phyloP scores from a whole-genome alignment of 2,113 vertebrate genomes.

The Gymnocephalus cernua region DNA sequence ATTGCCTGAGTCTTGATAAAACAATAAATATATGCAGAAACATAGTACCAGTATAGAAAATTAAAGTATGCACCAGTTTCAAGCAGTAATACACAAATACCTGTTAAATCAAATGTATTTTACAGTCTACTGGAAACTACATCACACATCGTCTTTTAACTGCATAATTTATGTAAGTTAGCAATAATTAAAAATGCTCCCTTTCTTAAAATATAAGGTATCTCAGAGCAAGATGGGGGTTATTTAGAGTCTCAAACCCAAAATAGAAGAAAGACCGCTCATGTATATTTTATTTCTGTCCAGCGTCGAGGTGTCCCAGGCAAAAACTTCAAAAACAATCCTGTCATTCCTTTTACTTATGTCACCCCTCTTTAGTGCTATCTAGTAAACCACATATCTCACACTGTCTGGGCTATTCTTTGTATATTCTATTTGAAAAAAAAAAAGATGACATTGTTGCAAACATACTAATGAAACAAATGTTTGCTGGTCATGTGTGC shows the following conservation, averaged over 20 bases:
- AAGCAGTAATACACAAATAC: neutral
- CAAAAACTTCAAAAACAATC: neutral
- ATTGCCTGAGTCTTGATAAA: neutral
- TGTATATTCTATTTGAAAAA: slow-evolving; percentile 3
- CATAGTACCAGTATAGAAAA: too few species aligned
- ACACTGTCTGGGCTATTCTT: neutral
- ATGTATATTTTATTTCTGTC: slow-evolving; percentile 43
- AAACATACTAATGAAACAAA: slow-evolving; percentile 45
- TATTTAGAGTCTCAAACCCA: slow-evolving; percentile 11
- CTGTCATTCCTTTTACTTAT: slow-evolving; percentile 8
- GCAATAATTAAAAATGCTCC: neutral
- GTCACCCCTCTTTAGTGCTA: slow-evolving; percentile 8
- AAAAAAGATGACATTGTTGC: slow-evolving; percentile 6
- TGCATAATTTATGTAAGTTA: neutral
- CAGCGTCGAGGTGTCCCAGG: neutral
- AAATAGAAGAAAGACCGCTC: slow-evolving; percentile 40
- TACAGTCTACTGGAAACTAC: neutral
- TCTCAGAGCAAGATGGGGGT: neutral
- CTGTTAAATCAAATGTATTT: neutral
- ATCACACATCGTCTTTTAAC: neutral
- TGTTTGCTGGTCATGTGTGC: slow-evolving; percentile 35
- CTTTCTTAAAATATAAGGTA: neutral
- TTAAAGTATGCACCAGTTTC: neutral
- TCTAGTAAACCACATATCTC: slow-evolving; percentile 12
- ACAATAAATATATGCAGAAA: neutral